These are phyloP conservation scores for Cyclargus thomasi DNA, from an alignment of 1,140 invertebrate species.

Conservation along the genomic window DNA sequence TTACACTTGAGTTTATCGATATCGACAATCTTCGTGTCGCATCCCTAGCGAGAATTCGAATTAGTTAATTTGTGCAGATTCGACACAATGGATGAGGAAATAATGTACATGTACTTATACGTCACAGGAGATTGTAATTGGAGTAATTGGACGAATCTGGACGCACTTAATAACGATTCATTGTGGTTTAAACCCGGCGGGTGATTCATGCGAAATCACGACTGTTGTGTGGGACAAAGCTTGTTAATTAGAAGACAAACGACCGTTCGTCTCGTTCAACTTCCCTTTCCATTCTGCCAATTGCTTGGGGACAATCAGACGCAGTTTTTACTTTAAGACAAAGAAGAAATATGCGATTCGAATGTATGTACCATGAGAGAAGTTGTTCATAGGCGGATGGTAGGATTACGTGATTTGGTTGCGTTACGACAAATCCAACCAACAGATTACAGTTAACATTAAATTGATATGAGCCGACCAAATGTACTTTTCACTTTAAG, in stretches of 20 bases:
- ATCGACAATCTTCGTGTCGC: constrained; percentile 31
- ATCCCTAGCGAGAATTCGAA: constrained; percentile 47
- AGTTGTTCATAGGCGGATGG: too few relatives aligned
- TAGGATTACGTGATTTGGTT: too few relatives aligned
- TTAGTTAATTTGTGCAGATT: constrained; percentile 74
- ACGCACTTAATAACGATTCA: constrained; percentile 70
- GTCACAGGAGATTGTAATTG: constrained; percentile 69
- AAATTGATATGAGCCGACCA: too few relatives aligned
- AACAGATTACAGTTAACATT: too few relatives aligned
- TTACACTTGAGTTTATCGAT: too few relatives aligned
- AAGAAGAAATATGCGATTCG: not conserved
- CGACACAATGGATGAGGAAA: constrained; percentile 70
- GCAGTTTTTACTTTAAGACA: not conserved
- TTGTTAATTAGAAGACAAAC: constrained; percentile 10
- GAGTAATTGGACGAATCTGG: constrained; percentile 73
- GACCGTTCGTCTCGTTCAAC: not conserved
- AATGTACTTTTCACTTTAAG: too few relatives aligned
- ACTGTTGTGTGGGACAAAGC: constrained; percentile 1
- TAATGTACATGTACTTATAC: constrained; percentile 57
- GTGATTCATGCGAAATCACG: constrained; percentile 50
- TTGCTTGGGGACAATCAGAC: not conserved
- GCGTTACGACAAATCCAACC: too few relatives aligned
- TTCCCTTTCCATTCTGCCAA: not conserved
- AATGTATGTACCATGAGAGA: too few relatives aligned
- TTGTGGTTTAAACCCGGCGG: constrained; percentile 71